Conservation (phyloP, 1,140 invertebrate genomes). For the Drosophila mayri region DNA sequence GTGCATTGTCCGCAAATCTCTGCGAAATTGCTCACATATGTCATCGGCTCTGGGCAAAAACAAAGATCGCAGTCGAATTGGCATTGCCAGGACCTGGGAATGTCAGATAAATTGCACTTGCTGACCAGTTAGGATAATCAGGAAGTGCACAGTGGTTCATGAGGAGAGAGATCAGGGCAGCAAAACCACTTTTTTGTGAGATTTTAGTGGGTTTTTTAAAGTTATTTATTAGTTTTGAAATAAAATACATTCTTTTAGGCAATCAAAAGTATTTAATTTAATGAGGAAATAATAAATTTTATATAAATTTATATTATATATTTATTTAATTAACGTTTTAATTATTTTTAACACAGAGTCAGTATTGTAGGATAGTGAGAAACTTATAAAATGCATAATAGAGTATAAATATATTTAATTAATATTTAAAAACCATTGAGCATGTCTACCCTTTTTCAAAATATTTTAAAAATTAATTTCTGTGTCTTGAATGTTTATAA, state of each 20-base stretch:
- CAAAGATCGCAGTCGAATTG: conserved; percentile 64
- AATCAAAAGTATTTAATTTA: not conserved
- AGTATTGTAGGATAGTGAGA: not conserved
- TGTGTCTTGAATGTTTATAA: not conserved
- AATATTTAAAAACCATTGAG: too few species aligned
- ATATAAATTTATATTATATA: not conserved
- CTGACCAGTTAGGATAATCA: conserved; percentile 59
- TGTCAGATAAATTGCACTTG: conserved; percentile 65
- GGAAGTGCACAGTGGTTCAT: conserved; percentile 29
- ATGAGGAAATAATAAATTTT: not conserved
- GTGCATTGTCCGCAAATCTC: conserved; percentile 74
- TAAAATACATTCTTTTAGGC: too few species aligned
- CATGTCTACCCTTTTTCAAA: too few species aligned
- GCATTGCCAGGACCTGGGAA: conserved; percentile 42
- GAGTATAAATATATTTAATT: not conserved
- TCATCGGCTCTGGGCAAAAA: conserved; percentile 56
- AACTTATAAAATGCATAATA: not conserved
- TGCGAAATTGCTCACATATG: conserved; percentile 79
- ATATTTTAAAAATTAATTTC: not conserved
- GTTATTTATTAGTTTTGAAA: too few species aligned
- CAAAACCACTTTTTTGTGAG: too few species aligned
- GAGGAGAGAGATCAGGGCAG: not conserved
- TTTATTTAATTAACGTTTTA: not conserved
- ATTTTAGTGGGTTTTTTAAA: not conserved
- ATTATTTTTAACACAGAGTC: not conserved